phyloP scores from a whole-genome alignment of 37 sponge, comb jelly and placozoan genomes.

The Agelas oroides region DNA sequence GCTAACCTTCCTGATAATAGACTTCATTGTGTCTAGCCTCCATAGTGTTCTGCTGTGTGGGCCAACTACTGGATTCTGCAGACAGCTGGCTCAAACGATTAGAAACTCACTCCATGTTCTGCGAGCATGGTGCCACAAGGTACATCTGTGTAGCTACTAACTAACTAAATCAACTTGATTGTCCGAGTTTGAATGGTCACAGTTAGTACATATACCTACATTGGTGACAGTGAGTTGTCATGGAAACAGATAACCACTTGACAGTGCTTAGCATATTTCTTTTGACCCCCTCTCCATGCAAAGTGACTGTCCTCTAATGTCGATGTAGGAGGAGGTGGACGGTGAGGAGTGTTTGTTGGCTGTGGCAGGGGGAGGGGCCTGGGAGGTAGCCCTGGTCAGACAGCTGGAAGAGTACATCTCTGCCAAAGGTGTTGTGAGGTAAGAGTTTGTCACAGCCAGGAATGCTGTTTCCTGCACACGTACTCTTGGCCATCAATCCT shows the following conservation, averaged over 20 bases:
- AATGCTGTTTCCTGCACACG: no score
- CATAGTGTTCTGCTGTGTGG: constrained; percentile 34
- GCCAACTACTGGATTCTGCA: constrained; percentile 27
- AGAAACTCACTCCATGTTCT: constrained; percentile 12
- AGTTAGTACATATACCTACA: no score
- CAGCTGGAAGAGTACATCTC: constrained; percentile 1
- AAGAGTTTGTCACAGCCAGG: background rate
- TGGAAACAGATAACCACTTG: no score
- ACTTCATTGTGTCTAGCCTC: background rate
- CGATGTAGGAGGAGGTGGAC: background rate
- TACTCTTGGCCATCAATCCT: no score
- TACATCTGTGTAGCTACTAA: background rate
- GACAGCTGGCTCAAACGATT: constrained; percentile 14
- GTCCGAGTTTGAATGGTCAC: no score
- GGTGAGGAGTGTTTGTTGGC: background rate
- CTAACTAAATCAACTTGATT: no score
- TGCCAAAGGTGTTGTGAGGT: constrained; percentile 1
- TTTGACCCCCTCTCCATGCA: no score
- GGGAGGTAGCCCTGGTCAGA: constrained; percentile 49
- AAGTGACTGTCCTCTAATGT: background rate
- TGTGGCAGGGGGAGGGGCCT: constrained; percentile 43
- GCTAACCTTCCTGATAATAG: no score
- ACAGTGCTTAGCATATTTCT: no score
- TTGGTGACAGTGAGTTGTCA: no score
- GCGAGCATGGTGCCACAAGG: background rate